Percentiles rank a stretch among this genome's conserved stretches.
Evolutionary conservation across 2,888 invertebrate genomes (phyloP).

Genomic region (Caenorhabditis uteleia): DNA sequence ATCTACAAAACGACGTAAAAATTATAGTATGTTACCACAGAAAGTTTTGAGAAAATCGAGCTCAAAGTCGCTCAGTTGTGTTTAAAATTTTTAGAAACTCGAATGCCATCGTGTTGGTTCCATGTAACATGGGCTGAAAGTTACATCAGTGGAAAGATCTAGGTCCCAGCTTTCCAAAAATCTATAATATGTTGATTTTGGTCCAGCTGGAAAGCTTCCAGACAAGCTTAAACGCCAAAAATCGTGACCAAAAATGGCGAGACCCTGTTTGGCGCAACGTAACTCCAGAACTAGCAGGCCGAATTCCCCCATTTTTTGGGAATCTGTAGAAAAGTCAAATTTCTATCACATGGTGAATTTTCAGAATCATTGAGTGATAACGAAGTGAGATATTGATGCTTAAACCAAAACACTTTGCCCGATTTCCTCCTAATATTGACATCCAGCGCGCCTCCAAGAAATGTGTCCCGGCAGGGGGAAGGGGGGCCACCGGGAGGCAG

Average conservation of each 20-base stretch:
- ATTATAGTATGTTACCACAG: neutral
- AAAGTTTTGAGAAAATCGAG: neutral
- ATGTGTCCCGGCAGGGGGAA: too few species aligned
- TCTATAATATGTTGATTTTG: neutral
- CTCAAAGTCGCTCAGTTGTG: neutral
- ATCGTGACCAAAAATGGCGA: neutral
- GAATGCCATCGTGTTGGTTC: neutral
- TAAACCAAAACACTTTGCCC: neutral
- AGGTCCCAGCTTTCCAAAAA: constrained; percentile 7
- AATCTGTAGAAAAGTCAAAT: neutral
- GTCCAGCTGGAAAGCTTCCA: constrained; percentile 1
- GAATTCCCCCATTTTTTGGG: neutral
- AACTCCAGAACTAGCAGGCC: too few species aligned
- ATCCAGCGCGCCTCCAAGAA: neutral
- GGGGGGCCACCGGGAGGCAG: constrained; percentile 1
- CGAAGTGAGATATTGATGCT: neutral
- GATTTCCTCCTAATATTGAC: constrained; percentile 8
- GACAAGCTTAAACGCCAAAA: neutral
- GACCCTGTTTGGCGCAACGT: constrained; percentile 1
- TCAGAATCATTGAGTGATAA: neutral
- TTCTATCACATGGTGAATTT: constrained; percentile 9
- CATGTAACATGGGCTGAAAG: neutral
- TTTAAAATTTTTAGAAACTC: neutral
- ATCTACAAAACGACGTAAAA: neutral
- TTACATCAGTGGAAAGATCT: neutral